Conservation (phyloP, 2,797 vertebrate genomes). For the Antrozous pallidus region DNA sequence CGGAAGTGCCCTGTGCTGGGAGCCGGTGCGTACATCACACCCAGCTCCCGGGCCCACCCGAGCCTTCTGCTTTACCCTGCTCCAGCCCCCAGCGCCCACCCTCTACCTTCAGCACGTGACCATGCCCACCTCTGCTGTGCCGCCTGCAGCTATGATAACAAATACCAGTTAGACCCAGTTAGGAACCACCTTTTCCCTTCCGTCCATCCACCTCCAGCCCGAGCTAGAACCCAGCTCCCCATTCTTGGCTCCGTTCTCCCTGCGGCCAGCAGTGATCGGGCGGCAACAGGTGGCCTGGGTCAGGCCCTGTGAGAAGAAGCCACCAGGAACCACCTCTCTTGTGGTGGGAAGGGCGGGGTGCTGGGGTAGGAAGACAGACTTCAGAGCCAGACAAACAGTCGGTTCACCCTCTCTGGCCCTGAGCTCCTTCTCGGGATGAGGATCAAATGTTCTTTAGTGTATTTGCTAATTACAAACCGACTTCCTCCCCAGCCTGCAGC, state of each 20-base stretch:
- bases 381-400: neutral
- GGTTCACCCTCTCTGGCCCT: neutral
- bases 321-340: neutral
- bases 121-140: accelerated
- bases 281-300: neutral
- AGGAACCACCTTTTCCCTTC: neutral
- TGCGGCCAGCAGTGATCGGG: neutral
- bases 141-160: accelerated
- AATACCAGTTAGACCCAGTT: too few relatives aligned
- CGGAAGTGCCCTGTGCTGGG: neutral
- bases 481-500: neutral
- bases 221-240: neutral
- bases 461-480: neutral
- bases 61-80: neutral
- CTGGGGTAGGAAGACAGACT: neutral
- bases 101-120: neutral
- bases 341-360: neutral
- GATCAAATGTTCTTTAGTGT: neutral
- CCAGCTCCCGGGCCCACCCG: accelerated
- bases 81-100: neutral
- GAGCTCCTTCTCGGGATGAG: neutral
- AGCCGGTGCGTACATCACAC: neutral
- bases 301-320: neutral
- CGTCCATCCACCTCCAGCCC: neutral
- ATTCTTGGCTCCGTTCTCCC: neutral